A percentile compares a stretch with the other conserved stretches of the same genome.
These are phyloP conservation scores for Odocoileus hemionus DNA, from an alignment of 2,113 vertebrate species.

Conservation along the genomic window DNA sequence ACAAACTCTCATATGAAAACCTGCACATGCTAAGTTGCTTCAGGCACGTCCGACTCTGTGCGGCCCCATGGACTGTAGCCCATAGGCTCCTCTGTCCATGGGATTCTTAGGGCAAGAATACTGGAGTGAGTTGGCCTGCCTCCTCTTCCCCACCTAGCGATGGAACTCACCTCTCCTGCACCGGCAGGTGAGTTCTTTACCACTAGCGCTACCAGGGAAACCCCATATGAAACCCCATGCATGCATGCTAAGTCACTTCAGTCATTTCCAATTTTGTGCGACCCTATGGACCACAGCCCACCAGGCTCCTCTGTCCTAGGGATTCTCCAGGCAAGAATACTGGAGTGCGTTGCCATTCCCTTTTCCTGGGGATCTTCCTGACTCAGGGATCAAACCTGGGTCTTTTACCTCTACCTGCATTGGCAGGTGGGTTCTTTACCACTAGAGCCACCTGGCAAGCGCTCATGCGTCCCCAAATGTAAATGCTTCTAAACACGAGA, in stretches of 20 bases:
- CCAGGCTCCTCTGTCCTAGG: not conserved
- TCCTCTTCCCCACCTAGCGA: not conserved
- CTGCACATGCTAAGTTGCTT: not conserved
- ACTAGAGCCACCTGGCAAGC: not conserved
- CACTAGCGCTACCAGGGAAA: rapidly evolving
- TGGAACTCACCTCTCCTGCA: not conserved
- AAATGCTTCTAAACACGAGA: not conserved
- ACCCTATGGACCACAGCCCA: not conserved
- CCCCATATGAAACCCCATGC: not conserved
- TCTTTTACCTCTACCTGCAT: not conserved
- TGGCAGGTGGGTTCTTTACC: not conserved
- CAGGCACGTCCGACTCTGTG: not conserved
- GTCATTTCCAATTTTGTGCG: not conserved
- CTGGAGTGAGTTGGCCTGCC: not conserved
- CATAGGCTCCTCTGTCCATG: not conserved
- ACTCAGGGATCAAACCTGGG: not conserved
- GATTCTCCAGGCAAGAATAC: not conserved
- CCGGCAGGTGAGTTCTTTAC: not conserved
- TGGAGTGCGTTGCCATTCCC: not conserved
- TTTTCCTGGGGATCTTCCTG: not conserved
- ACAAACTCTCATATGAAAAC: not conserved
- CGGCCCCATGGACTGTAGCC: not conserved
- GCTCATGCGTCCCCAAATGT: not conserved
- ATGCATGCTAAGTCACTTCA: not conserved
- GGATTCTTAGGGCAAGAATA: not conserved